These are phyloP conservation scores for Carpatolechia fugitivella DNA, from an alignment of 2,888 invertebrate species.

Conservation along the genomic window DNA sequence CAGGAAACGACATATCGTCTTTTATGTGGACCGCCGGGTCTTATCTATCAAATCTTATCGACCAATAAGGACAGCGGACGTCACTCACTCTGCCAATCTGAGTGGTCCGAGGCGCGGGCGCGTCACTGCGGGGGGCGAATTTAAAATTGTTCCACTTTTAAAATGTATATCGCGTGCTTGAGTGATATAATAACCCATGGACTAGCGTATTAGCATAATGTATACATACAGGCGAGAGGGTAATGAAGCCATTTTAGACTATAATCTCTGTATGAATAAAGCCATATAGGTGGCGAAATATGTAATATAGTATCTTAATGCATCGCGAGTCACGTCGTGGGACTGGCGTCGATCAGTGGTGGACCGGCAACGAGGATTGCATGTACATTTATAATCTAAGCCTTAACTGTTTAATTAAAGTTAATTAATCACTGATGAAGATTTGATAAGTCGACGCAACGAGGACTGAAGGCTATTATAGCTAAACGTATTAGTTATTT, in stretches of 20 bases:
- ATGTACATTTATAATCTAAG: conserved; percentile 21
- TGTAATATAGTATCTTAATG: conserved; percentile 62
- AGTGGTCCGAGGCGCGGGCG: conserved; percentile 48
- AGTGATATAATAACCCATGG: conserved; percentile 51
- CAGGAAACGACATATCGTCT: conserved; percentile 65
- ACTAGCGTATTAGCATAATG: conserved; percentile 56
- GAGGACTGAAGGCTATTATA: conserved; percentile 14
- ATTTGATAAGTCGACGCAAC: conserved; percentile 28
- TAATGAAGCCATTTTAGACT: conserved; percentile 60
- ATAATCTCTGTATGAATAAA: conserved; percentile 31
- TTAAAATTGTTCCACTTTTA: conserved; percentile 52
- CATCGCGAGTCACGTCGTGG: conserved; percentile 55
- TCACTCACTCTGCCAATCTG: conserved; percentile 77
- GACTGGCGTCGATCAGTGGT: conserved; percentile 33
- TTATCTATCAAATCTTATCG: conserved; percentile 77
- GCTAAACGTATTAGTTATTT: conserved; percentile 16
- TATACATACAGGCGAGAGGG: conserved; percentile 37
- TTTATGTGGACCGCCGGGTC: conserved; percentile 66
- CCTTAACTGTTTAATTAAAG: conserved; percentile 42
- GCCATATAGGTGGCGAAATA: conserved; percentile 58
- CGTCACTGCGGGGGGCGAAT: conserved; percentile 68
- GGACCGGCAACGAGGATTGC: conserved; percentile 20
- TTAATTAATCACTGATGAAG: conserved; percentile 45
- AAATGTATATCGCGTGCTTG: conserved; percentile 64
- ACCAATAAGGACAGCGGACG: conserved; percentile 76